phyloP scores from a whole-genome alignment of 2,888 invertebrate genomes.

The Escarpia spicata region DNA sequence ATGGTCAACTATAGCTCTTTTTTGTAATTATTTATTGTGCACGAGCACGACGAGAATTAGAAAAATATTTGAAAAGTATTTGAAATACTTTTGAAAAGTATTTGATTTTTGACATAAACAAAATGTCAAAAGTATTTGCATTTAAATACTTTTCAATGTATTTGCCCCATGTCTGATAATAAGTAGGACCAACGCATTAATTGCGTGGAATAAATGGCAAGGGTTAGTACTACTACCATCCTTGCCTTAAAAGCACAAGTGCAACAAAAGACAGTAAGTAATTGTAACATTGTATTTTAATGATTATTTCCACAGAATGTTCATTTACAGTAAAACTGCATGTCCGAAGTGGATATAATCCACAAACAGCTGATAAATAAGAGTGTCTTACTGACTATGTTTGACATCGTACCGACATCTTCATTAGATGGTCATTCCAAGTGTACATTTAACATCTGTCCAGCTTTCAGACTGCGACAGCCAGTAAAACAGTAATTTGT shows the following conservation, averaged over 20 bases:
- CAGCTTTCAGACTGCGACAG: neutral
- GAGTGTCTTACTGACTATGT: neutral
- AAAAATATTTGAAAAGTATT: too few relatives aligned
- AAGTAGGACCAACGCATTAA: too few relatives aligned
- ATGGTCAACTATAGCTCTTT: too few relatives aligned
- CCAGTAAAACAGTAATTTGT: neutral
- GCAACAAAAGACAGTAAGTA: neutral
- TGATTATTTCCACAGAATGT: neutral
- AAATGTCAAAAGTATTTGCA: too few relatives aligned
- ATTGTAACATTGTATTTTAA: constrained; percentile 9
- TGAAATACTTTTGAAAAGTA: too few relatives aligned
- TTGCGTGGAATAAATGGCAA: too few relatives aligned
- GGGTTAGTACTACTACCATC: neutral
- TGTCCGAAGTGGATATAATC: neutral
- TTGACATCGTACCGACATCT: too few relatives aligned
- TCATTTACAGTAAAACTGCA: neutral
- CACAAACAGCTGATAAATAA: neutral
- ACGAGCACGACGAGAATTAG: too few relatives aligned
- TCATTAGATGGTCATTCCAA: neutral
- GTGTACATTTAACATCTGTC: neutral
- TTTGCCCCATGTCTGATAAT: too few relatives aligned
- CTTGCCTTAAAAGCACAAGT: neutral
- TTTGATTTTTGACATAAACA: too few relatives aligned
- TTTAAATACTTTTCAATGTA: too few relatives aligned
- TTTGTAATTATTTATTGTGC: too few relatives aligned